Evolutionary conservation across 2,888 invertebrate species (phyloP).

Genomic region (Linyphia triangularis): DNA sequence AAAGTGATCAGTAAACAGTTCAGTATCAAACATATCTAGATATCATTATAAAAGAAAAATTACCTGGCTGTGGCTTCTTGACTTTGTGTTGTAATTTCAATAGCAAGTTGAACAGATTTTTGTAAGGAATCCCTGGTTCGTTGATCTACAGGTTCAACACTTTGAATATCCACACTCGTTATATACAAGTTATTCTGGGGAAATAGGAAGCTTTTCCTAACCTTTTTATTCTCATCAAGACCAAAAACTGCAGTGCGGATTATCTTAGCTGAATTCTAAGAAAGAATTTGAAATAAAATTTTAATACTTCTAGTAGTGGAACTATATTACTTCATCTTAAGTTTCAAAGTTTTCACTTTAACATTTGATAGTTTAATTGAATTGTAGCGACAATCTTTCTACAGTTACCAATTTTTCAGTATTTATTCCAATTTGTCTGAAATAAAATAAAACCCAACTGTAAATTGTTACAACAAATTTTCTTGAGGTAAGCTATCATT

Average conservation of each 20-base stretch:
- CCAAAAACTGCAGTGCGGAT: conserved; percentile 82
- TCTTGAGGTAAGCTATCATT: no score
- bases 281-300: no score
- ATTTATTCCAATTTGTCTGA: no score
- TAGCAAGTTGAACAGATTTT: conserved; percentile 82
- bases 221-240: conserved; percentile 80
- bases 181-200: conserved; percentile 81
- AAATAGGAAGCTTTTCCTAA: conserved; percentile 80
- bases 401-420: no score
- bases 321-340: no score
- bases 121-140: conserved; percentile 81
- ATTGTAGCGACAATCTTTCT: no score
- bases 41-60: neutral
- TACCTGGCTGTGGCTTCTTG: conserved; percentile 82
- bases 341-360: no score
- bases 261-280: conserved; percentile 81
- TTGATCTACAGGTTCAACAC: conserved; percentile 82
- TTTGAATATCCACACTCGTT: conserved; percentile 82
- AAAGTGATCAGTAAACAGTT: neutral
- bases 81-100: conserved; percentile 82
- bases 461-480: no score
- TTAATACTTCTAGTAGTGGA: no score
- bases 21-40: neutral
- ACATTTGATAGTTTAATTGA: no score
- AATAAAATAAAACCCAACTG: no score